Base-by-base conservation (phyloP, 2,888 invertebrate species). In the Pharmacophagus antenor region DNA sequence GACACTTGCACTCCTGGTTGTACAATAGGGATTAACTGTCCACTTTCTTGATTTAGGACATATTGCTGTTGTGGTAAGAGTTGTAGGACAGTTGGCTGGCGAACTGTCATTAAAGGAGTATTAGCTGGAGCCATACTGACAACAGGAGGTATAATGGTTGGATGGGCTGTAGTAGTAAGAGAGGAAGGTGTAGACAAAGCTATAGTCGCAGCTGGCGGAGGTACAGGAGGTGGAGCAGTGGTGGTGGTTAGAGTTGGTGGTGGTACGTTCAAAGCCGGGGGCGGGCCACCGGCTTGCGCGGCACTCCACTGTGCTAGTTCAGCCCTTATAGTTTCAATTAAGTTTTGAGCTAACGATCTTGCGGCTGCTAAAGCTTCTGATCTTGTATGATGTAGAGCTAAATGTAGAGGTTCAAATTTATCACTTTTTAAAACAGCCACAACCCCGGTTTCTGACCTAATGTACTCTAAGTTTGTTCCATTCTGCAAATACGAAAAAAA, bases 361-460 rank as follows among this genome's bases (percentile, higher is more conserved):
- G 95, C 95, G 67, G 93, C 93, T 64, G 93, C 92, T 46, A 95
- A 81, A 50, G 94, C 94, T 70, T 94, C 93, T 23, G 92, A 90
- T 69, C 94, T 93, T 12, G 93, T 92, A 86, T 96, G 95, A 74
- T 95, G 95, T 67, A 96, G 88, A 67, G 93, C 94, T 68, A 96
- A 91, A 84, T 96, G 95, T 73, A 96, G 86, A 1, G 95, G 95
- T 74, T 95, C 95, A 53, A 84, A 77, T 63, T 95, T 95, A 64
- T 89, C 90, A 51, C 94, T 94, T 72, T 95, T 92, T 65, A 96
- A 82, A 12, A 94, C 94, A 41, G 95, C 95, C 66, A 93, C 93
- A 3, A 95, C 95, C 23, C 95, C 95, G 4, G 96, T 95, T 82
- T 96, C 95, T 56, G 93, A 93, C 67, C 94, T 91, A 67, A 96